Conservation (phyloP, 2,888 invertebrate species). For the Drosophila ezoana region DNA sequence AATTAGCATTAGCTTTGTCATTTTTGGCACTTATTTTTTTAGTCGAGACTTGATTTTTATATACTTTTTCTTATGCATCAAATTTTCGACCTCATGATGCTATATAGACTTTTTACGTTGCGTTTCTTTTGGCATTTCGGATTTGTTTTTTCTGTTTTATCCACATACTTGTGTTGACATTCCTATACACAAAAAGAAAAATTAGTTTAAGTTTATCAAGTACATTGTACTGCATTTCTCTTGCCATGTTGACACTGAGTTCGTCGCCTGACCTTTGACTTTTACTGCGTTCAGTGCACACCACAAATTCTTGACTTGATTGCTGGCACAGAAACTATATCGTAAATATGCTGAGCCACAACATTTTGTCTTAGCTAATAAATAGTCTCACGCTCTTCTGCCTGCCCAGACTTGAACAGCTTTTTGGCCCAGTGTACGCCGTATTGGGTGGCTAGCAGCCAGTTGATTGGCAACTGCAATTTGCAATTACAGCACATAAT, state of each 20-base stretch:
- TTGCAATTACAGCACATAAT: slow-evolving; percentile 44
- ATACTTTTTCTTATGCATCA: too few species aligned
- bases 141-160: too few species aligned
- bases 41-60: too few species aligned
- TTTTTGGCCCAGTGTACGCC: slow-evolving; percentile 24
- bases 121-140: too few species aligned
- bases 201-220: neutral
- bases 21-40: too few species aligned
- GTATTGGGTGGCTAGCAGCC: slow-evolving; percentile 23
- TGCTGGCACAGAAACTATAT: neutral
- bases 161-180: neutral
- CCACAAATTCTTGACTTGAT: neutral
- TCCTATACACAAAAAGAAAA: neutral
- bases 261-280: too few species aligned
- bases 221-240: neutral
- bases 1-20: too few species aligned
- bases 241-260: too few species aligned
- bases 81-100: too few species aligned
- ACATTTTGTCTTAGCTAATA: neutral
- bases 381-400: too few species aligned
- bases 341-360: neutral
- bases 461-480: slow-evolving; percentile 37
- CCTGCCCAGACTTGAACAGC: neutral
- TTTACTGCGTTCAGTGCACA: too few species aligned
- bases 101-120: too few species aligned